These are phyloP conservation scores for Carduelis carduelis DNA, from an alignment of 2,797 vertebrate genomes.

Conservation along the genomic window DNA sequence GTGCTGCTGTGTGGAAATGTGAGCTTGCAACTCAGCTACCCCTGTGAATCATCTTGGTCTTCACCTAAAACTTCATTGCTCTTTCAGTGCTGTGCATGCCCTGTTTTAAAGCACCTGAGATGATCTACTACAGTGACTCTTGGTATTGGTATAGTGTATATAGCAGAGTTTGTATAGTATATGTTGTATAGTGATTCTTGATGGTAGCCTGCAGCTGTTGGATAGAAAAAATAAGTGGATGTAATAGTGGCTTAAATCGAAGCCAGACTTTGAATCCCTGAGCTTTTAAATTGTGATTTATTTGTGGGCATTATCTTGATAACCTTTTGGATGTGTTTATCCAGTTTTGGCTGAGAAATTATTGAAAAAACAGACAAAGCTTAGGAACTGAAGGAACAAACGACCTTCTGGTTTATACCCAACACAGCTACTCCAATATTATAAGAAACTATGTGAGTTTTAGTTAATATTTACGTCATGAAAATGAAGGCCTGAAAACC, in stretches of 20 bases:
- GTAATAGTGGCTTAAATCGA: background rate
- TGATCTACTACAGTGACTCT: background rate
- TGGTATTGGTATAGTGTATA: background rate
- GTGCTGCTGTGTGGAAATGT: background rate
- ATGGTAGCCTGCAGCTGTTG: background rate
- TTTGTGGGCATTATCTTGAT: background rate
- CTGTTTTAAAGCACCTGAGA: background rate
- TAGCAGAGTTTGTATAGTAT: background rate
- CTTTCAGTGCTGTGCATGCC: background rate
- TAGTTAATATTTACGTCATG: background rate
- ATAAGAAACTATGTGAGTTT: background rate
- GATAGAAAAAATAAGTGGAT: background rate
- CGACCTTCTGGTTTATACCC: background rate
- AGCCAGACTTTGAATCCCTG: background rate
- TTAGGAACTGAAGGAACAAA: background rate
- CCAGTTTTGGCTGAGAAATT: background rate
- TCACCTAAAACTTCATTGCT: background rate
- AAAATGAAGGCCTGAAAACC: background rate
- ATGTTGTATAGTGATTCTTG: background rate
- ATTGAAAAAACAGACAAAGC: background rate
- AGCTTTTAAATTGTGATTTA: background rate
- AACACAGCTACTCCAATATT: background rate
- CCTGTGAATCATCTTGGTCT: fast-evolving
- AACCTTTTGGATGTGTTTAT: background rate
- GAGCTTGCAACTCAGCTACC: background rate